Base-by-base conservation (phyloP, 1,140 invertebrate species). In the Eciton burchellii region DNA sequence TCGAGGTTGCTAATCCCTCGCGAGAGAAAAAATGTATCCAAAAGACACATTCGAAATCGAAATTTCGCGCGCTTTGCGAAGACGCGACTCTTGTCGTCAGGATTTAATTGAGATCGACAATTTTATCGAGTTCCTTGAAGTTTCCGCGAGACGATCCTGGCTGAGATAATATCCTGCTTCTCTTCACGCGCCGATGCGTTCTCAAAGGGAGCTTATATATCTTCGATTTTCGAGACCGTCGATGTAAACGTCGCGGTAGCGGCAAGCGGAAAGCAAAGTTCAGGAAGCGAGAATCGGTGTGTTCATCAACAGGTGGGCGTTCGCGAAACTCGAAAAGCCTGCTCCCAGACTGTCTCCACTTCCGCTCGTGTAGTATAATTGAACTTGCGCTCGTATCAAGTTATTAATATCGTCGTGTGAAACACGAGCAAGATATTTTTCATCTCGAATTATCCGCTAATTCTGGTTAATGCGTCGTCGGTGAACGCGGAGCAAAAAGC, bases 241-340 rank as follows among this genome's bases (percentile, higher is more conserved):
- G 21, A 83, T 72, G 84, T 79, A 79, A 70, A 84, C 72, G n/a
- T n/a, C n/a, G 68, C 52, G 19, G 4, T 52, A 35, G 8, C 43
- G 24, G 26, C 47, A 70, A 29, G 16, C 43, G 73, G 12, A 41
- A 81, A 63, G 85, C 76, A 82, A 87, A 89, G 81, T 89, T 88
- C 62, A 77, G 47, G 54, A 82, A 66, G 72, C 77, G 72, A 71
- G 60, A 45, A 56, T 54, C 45, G 73, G 72, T 70, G 54, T 71
- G 84, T 52, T 85, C 79, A 71, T 86, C 90, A 91, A 91, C 90
- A 91, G 89, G 90, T 91, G 90, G 90, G 81, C 81, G 85, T 86
- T 82, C 77, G 85, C 73, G 82, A 87, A 79, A 85, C 83, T 81
- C 88, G 66, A 87, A 86, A 90, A 85, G 84, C 81, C 89, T 66